Conservation (phyloP, 2,797 vertebrate genomes). For the Hafferia zeledoni region DNA sequence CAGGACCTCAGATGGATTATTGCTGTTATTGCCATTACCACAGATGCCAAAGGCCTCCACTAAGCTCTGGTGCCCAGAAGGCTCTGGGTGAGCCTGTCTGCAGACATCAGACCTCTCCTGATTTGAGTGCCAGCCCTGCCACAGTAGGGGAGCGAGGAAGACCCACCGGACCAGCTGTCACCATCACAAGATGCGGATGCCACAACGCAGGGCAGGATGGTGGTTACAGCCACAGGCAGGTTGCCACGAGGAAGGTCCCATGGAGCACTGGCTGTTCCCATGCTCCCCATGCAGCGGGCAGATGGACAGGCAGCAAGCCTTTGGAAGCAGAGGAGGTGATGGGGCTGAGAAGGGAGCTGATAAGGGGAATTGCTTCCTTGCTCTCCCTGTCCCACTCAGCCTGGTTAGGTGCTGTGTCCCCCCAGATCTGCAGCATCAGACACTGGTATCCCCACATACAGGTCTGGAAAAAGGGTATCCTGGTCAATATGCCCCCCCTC, state of each 20-base stretch:
- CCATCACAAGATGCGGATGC: fast-evolving
- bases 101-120: background rate
- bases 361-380: background rate
- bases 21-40: background rate
- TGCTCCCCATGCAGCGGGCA: background rate
- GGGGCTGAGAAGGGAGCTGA: background rate
- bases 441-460: background rate
- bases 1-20: background rate
- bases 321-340: background rate
- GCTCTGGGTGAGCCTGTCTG: background rate
- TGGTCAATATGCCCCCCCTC: background rate
- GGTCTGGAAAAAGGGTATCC: background rate
- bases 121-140: background rate
- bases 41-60: background rate
- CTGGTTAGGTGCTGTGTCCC: background rate
- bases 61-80: background rate
- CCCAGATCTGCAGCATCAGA: background rate
- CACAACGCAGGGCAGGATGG: background rate
- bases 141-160: fast-evolving
- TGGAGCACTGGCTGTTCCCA: background rate
- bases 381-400: fast-evolving
- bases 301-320: background rate
- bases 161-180: background rate
- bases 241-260: background rate
- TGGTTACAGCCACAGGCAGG: background rate